Base-by-base conservation (phyloP, 2,797 vertebrate species). In the Urosaurus nigricauda region DNA sequence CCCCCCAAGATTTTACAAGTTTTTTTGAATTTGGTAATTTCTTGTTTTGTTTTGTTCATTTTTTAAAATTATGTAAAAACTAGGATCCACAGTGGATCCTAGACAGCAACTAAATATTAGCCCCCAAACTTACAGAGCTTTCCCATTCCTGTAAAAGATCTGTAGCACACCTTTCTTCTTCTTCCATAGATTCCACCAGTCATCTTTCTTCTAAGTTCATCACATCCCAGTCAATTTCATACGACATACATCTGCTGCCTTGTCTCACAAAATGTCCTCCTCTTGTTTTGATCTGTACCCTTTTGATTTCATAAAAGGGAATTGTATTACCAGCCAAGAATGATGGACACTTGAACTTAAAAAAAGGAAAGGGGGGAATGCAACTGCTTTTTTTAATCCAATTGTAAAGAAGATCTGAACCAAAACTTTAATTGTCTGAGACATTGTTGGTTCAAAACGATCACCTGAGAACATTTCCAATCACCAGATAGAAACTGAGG, bases 241-340 rank as follows among this genome's bases (percentile, higher is more conserved):
- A 0, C 83, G 35, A 79, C 60, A 86, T 43, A 87, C 70, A 88
- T n/a, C 80, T 37, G 12, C 9, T 43, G 0, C 0, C 0, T 87
- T 21, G 19, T 74, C 65, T 88, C 7, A 53, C 40, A 77, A 71
- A 63, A 35, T 51, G 47, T 37, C 19, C 73, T 37, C 32, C 53
- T 79, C 58, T 65, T 82, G 79, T 89, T 85, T 3, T 3, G 14
- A 91, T 88, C 40, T 65, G 78, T 84, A 71, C 1, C 29, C 81
- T 91, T 89, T 85, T 88, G 78, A n/a, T 80, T n/a, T 68, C 17
- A 37, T 53, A 87, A 84, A 21, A 85, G 37, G 81, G 37, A 82
- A 35, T 90, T 92, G 58, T 85, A 77, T 75, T 68, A 86, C 63
- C 68, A 47, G 9, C 37, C 11, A 37, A 19, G 37, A 5, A 51